Conservation (phyloP, 2,797 vertebrate species). For the Enteromius mattozi region DNA sequence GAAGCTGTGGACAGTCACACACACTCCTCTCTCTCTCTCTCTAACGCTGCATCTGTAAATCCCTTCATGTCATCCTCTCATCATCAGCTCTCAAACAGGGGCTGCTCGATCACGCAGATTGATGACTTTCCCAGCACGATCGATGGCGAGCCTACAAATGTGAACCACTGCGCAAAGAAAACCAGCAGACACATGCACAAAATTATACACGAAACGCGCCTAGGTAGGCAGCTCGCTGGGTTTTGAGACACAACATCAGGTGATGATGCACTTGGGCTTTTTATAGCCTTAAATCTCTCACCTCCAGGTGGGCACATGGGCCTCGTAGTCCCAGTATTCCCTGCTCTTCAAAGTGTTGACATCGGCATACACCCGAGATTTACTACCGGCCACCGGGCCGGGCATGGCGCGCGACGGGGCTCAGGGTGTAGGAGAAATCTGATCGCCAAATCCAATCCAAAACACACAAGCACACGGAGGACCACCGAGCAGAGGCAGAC, state of each 20-base stretch:
- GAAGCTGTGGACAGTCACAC: background rate
- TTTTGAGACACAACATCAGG: constrained; percentile 7
- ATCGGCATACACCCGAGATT: constrained; percentile 95
- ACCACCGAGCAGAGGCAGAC: constrained; percentile 27
- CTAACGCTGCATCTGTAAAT: constrained; percentile 33
- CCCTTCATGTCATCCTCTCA: constrained; percentile 19
- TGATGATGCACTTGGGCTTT: background rate
- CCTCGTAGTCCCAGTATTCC: constrained; percentile 97
- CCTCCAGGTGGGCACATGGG: constrained; percentile 96
- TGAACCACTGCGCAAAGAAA: constrained; percentile 38
- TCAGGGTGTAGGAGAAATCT: constrained; percentile 64
- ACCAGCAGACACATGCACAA: constrained; percentile 6
- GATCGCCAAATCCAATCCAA: constrained; percentile 33
- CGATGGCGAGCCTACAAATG: constrained; percentile 28
- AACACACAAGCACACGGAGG: constrained; percentile 2
- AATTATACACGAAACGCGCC: background rate
- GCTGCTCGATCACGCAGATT: constrained; percentile 48
- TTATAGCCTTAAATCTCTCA: constrained; percentile 72
- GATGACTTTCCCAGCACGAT: constrained; percentile 46
- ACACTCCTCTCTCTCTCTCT: constrained; percentile 4
- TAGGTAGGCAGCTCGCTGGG: background rate
- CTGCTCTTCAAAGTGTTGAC: constrained; percentile 96
- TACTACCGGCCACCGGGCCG: constrained; percentile 94
- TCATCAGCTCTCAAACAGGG: constrained; percentile 14
- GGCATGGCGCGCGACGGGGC: constrained; percentile 87